Base-by-base conservation (phyloP, 2,113 vertebrate genomes). In the Mirza zaza region DNA sequence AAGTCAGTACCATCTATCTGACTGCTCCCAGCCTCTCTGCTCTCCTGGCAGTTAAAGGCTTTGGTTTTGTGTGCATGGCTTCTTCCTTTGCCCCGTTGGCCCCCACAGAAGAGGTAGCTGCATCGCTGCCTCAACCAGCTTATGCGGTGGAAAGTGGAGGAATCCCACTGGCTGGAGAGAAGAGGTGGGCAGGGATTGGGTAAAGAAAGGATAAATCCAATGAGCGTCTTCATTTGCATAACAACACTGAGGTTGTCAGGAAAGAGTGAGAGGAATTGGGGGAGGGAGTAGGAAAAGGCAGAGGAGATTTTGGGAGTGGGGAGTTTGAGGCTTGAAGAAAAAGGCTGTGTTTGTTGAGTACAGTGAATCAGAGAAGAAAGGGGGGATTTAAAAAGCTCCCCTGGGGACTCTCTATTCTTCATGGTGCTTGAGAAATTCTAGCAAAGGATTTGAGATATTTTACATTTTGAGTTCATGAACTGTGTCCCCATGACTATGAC, bases 281-380 rank as follows among this genome's bases (percentile, higher is more conserved):
- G 52, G 20, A 75, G 10, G 61, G 29, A 82, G 29, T 29, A n/a
- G 82, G 92, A 3, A 29, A 39, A 50, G 83, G 81, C 48, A 32
- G 32, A 18, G 59, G 83, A 45, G 11, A 76, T 13, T 55, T 61
- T 27, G 4, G 48, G 68, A 36, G 95, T 93, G 97, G 96, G 84
- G 87, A 84, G 80, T 84, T 32, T 92, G 93, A 97, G 45, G 92
- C 57, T 82, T 68, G 59, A 63, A 36, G 52, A 65, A 13, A 55
- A 68, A 79, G 42, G 70, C 68, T 80, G 39, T 34, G 45, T 50
- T 2, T 25, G 59, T 39, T 39, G 32, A 12, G 42, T 29, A 11
- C 14, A 32, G 42, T 3, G 23, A 63, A 75, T 45, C 18, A 18
- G 81, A 89, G 86, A 84, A 59, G 68, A 61, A 79, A 48, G 17